Evolutionary conservation across 2,113 vertebrate species (phyloP), one percentile per base, ranked within the genome.

Genomic region (Oryzias javanicus): DNA sequence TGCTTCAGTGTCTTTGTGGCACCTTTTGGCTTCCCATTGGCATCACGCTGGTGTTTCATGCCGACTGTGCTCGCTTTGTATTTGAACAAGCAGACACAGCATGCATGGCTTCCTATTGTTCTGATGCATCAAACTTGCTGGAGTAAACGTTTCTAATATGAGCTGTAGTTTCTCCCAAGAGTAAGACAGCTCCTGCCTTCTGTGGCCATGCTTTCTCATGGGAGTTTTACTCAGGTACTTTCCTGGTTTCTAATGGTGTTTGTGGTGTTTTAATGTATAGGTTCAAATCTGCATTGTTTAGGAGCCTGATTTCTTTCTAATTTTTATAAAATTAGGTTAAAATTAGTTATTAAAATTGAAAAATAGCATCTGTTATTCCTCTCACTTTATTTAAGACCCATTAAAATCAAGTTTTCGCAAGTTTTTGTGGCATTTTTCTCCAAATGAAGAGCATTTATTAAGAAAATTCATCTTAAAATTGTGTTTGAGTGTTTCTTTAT

Each of bases 171-270:
- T 91, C 84, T 92, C 85, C 89, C 71, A 90, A 88, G 84, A 86
- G 81, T 85, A 90, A 90, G 78, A 75, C 83, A 57, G 77, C 81
- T 40, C 79, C 86, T 66, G 89, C 79, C 76, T 89, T 89, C 86
- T 91, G 90, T 87, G 89, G 90, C 78, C 87, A 90, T 80, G 84
- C 88, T 79, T 90, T 91, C 87, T 90, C 85, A 85, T 91, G 90
- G 90, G 90, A 90, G 74, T 89, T 90, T 88, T 91, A 91, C 83
- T 87, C 90, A 92, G 90, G 90, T 90, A 91, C 86, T 56, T 65
- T 72, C 54, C 59, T 58, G 52, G 70, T 76, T 86, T 86, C 56
- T 80, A 57, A 45, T 45, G 40, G 55, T 76, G 58, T 75, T 25
- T 69, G 75, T 76, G 20, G 53, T 71, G 71, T 64, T 44, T 27